phyloP scores from a whole-genome alignment of 2,113 vertebrate species.

The Pungitius pungitius region DNA sequence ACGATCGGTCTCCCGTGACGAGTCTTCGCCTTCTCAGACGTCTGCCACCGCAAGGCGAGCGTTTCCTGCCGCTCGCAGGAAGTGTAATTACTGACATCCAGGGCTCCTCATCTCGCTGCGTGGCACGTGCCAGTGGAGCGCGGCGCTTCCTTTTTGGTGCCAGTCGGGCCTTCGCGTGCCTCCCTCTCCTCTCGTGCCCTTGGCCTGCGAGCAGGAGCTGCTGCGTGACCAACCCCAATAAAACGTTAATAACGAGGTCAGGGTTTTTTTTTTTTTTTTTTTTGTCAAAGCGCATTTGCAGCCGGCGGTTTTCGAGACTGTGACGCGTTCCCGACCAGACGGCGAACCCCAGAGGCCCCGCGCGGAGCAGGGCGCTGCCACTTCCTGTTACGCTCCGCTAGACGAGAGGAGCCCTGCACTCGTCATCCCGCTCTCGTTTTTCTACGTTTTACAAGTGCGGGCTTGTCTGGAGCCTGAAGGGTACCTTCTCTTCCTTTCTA shows the following conservation, averaged over 20 bases:
- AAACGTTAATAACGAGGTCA: not conserved
- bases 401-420: slow-evolving; percentile 64
- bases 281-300: slow-evolving; percentile 13
- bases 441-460: slow-evolving; percentile 69
- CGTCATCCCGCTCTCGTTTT: slow-evolving; percentile 53
- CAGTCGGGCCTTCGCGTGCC: slow-evolving; percentile 19
- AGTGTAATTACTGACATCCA: slow-evolving; percentile 40
- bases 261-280: no score
- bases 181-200: not conserved
- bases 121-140: not conserved
- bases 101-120: slow-evolving; percentile 33
- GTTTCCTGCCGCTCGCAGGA: slow-evolving; percentile 51
- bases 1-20: slow-evolving; percentile 66
- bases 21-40: slow-evolving; percentile 42
- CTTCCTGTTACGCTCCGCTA: slow-evolving; percentile 78
- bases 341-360: slow-evolving; percentile 67
- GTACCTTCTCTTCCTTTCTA: slow-evolving; percentile 76
- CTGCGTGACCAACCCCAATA: not conserved
- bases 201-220: not conserved
- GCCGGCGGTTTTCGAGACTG: slow-evolving; percentile 46
- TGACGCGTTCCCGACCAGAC: slow-evolving; percentile 47
- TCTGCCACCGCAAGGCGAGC: slow-evolving; percentile 6
- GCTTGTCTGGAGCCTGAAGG: slow-evolving; percentile 75
- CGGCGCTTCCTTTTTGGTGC: not conserved
- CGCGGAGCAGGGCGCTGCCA: slow-evolving; percentile 69